Evolutionary conservation across 2,113 vertebrate genomes (phyloP), one percentile per base, ranked within the genome.

Genomic region (Anguilla rostrata): DNA sequence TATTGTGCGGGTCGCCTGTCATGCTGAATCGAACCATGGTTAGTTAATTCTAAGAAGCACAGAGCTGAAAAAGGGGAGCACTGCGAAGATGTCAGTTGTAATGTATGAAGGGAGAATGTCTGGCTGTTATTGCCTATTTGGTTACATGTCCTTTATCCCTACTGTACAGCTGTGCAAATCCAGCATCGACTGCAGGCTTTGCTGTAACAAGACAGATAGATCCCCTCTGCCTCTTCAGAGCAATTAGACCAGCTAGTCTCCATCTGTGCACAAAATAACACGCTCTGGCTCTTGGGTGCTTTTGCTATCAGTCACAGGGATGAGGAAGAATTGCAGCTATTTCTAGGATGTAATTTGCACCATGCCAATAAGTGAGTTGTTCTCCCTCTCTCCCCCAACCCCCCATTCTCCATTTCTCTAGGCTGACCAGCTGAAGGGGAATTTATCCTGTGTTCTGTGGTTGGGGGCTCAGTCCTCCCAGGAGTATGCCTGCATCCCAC

Each of bases 11-110:
- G 82, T 9, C 53, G 82, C 66, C 78, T 90, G 88, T 92, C 80
- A 85, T 86, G 84, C n/a, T 81, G 75, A 49, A 53, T 83, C 56
- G 83, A 49, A 86, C 79, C 87, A 87, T 90, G 89, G 83, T 82
- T 87, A 88, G 89, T 91, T 90, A 91, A 91, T 91, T 81, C 43
- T 39, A 41, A 71, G 57, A 56, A 41, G 87, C 83, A 85, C 83
- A 89, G 90, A n/a, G 88, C 89, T 91, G 88, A 93, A 93, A 92
- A 88, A 93, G 92, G 88, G 85, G 41, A 43, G 88, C 89, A 85
- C 90, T 84, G 90, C 92, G 89, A 92, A 89, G 88, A 91, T 91
- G 91, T 92, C 92, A 93, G 90, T 92, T 93, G 93, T 89, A 90
- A 89, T 89, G 80, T 86, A 90, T 84, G 83, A 90, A 86, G 85